Evolutionary conservation across 2,113 vertebrate species (phyloP), one percentile per base, ranked within the genome.

Genomic region (Pangasianodon gigas): DNA sequence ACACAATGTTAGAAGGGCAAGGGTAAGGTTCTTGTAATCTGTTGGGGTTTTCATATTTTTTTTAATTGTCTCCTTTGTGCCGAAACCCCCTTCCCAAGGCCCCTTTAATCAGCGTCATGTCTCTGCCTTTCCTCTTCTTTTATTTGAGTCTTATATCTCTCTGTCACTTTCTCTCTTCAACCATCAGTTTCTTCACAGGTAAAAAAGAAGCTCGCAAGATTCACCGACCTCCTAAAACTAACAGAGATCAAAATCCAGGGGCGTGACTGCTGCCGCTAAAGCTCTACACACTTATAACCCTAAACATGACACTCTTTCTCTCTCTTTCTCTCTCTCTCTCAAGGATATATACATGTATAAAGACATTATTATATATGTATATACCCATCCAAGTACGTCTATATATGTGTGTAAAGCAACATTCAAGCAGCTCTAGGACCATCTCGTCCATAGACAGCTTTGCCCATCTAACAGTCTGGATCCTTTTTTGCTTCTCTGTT

Each of bases 11-110:
- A 96, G 95, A 97, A 97, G 98, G 98, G 97, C 97, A 96, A 98
- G 98, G 98, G 98, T 99, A 99, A 99, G 98, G 97, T 94, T 98
- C 96, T 98, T 97, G 96, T 97, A 96, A 94, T 97, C 96, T 96
- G 96, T 97, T 96, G 97, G 98, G 97, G 60, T 56, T 86, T 91
- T 84, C 24, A 5, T 88, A 60, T 90, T 86, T 89, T 24, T 41
- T 60, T 44, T 24, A 0, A 94, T 94, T 93, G 92, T 91, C 90
- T 92, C 93, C 86, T 91, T 89, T 80, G 92, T 92, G 94, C 94
- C 92, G 91, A 94, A 94, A 94, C 91, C 88, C 71, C 90, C 80
- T 91, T 92, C 93, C 92, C 89, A 91, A 93, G 92, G 90, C 93
- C 92, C 93, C 94, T 92, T 93, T 92, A 93, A 95, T 94, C 90